Percentiles rank a stretch among this genome's conserved stretches.
These are phyloP conservation scores for Lepilemur septentrionalis DNA, from an alignment of 2,797 vertebrate genomes.

Conservation along the genomic window DNA sequence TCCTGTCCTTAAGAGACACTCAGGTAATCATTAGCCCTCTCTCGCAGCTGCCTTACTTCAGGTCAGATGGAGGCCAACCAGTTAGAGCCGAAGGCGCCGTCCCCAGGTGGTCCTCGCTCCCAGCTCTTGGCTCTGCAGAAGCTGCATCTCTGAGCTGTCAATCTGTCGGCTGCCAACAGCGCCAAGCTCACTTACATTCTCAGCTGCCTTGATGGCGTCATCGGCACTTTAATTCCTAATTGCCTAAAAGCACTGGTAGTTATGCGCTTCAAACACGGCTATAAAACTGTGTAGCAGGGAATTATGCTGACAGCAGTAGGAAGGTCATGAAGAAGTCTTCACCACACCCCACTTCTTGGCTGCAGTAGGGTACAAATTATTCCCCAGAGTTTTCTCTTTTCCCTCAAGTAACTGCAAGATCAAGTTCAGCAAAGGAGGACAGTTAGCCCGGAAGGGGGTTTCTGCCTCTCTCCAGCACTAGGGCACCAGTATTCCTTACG, in stretches of 20 bases:
- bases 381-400: not conserved
- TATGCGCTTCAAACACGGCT: not conserved
- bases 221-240: conserved; percentile 52
- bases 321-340: not conserved
- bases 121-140: not conserved
- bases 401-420: not conserved
- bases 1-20: not conserved
- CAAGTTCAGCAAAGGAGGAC: not conserved
- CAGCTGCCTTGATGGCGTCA: not conserved
- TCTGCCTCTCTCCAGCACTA: not conserved
- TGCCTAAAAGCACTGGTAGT: conserved; percentile 49
- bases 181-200: not conserved
- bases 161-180: not conserved
- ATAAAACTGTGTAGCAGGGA: not conserved
- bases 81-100: not conserved
- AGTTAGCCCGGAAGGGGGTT: not conserved
- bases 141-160: not conserved
- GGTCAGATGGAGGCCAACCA: not conserved
- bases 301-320: not conserved
- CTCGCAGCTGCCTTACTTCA: not conserved
- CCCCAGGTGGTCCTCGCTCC: not conserved
- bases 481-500: not conserved
- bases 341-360: not conserved
- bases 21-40: too few relatives aligned
- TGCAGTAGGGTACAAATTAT: not conserved